phyloP scores from a whole-genome alignment of 2,113 vertebrate genomes.

The Hystrix cristata region DNA sequence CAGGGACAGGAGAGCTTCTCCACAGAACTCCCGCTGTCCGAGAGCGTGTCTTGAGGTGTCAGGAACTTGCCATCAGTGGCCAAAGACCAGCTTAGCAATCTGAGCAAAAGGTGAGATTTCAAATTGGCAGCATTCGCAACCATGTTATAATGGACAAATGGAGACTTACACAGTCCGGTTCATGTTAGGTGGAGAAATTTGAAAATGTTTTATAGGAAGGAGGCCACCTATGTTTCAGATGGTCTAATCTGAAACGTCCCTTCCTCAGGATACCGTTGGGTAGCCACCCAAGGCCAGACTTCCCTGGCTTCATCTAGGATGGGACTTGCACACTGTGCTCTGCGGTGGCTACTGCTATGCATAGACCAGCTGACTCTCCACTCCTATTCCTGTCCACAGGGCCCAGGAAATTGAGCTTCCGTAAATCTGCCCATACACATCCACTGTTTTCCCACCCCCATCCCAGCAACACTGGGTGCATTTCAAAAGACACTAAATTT shows the following conservation, averaged over 20 bases:
- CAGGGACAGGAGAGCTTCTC: background rate
- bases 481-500: conserved; percentile 83
- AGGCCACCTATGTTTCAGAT: background rate
- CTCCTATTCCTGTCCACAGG: background rate
- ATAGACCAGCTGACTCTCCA: conserved; percentile 6
- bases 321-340: rapidly evolving
- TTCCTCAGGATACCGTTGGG: background rate
- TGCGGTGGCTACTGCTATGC: rapidly evolving
- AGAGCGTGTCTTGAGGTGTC: background rate
- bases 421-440: background rate
- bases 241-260: background rate
- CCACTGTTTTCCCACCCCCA: background rate
- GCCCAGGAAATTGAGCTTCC: conserved; percentile 35
- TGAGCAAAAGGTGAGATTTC: background rate
- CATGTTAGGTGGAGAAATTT: background rate
- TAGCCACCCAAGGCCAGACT: too few species aligned
- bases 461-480: conserved; percentile 22
- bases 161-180: background rate
- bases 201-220: background rate
- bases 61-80: background rate
- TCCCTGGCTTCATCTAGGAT: background rate
- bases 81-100: background rate
- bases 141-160: background rate
- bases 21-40: rapidly evolving
- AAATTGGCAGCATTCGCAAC: background rate